Evolutionary conservation across 2,797 vertebrate genomes (phyloP).

Genomic region (Falco peregrinus): DNA sequence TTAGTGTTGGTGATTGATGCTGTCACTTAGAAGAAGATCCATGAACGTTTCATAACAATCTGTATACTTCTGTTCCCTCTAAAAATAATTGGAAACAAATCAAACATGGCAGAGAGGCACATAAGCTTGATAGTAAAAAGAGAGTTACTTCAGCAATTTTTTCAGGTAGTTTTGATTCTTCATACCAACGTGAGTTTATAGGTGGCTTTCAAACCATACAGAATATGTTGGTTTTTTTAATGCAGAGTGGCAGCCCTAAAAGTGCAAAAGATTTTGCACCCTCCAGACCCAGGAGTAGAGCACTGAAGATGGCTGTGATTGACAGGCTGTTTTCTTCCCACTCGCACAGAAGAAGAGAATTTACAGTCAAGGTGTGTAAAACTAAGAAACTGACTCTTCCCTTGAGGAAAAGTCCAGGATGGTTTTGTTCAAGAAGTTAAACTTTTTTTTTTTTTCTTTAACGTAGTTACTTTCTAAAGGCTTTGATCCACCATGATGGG

Average conservation of each 20-base stretch:
- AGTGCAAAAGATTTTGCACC: neutral
- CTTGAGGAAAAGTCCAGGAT: neutral
- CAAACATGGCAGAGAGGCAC: neutral
- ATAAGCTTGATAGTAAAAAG: neutral
- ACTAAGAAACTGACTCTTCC: neutral
- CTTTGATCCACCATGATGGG: neutral
- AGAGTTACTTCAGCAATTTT: neutral
- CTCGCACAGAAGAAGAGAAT: neutral
- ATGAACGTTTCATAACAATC: neutral
- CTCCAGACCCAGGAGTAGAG: neutral
- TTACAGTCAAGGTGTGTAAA: neutral
- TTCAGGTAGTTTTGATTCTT: neutral
- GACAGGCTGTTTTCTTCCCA: neutral
- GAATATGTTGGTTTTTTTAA: neutral
- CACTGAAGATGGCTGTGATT: neutral
- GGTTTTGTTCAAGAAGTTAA: neutral
- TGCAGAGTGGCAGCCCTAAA: neutral
- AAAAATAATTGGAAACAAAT: neutral
- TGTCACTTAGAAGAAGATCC: neutral
- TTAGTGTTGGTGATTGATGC: neutral
- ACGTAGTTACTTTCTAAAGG: neutral
- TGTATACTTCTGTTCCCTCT: neutral
- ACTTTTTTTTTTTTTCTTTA: neutral
- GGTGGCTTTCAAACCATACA: neutral
- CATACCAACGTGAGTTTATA: neutral